Base-by-base conservation (phyloP, 2,888 invertebrate genomes). In the Alcis repandata region DNA sequence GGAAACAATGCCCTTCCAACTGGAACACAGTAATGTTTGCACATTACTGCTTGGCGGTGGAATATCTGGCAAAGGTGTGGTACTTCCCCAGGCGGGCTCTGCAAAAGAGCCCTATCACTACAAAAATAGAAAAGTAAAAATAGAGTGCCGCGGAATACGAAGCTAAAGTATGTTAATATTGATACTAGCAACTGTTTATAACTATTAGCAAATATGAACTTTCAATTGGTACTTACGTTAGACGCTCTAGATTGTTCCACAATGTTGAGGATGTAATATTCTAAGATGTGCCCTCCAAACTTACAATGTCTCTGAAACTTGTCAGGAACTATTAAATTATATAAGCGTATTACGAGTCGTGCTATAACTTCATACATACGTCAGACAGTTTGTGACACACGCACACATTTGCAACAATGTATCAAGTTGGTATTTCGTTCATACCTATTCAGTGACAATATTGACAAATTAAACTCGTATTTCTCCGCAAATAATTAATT, bases 281-380 rank as follows among this genome's bases (percentile, higher is more conserved):
- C 46, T 70, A 64, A 71, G 71, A 59, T 53, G 69, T 70, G 69
- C 32, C 67, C 64, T 65, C 71, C 74, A 75, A 72, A 67, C 63
- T 68, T 65, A 71, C 76, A 74, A 69, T 68, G 65, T 69, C 63
- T 61, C 71, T 63, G 71, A 69, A 74, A 69, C 70, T 71, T 75
- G 69, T 70, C 68, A 68, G 71, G 66, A 69, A 71, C 71, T 75
- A 71, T 74, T 74, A 75, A 76, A 80, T 79, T 75, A 79, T 74
- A 74, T 62, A 68, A 71, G 75, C 74, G 61, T 64, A 65, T 71
- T 74, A 71, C 71, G 68, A 75, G 70, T 70, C 74, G 70, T 74
- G 76, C 76, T 77, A 75, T 71, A 76, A 72, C 74, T 75, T 75
- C 74, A 73, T 77, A 71, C 68, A 63, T 69, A 57, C 52, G 67